phyloP scores from a whole-genome alignment of 2,888 invertebrate genomes.

The Aphelenchoides bicaudatus region DNA sequence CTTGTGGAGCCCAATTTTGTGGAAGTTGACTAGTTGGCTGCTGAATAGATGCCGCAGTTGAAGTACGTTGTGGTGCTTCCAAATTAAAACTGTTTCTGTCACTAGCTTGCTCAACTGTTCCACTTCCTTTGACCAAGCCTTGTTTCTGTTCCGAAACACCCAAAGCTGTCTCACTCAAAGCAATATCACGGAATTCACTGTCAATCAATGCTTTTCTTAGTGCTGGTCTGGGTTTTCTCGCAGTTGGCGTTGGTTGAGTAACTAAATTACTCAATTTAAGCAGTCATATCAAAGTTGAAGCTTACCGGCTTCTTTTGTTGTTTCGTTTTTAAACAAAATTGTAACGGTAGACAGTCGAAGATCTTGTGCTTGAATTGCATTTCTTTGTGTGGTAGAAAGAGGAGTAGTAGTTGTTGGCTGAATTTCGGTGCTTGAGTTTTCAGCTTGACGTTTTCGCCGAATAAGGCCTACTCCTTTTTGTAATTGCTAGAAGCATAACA shows the following conservation, averaged over 20 bases:
- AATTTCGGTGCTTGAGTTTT: slow-evolving; percentile 8
- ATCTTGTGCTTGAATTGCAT: too few species aligned
- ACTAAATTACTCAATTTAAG: neutral
- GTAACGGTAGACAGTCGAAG: neutral
- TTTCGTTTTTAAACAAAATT: neutral
- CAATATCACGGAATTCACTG: slow-evolving; percentile 4
- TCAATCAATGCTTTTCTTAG: neutral
- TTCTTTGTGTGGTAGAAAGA: neutral
- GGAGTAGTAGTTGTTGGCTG: neutral
- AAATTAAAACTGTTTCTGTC: too few species aligned
- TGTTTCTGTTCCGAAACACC: neutral
- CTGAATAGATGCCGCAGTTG: too few species aligned
- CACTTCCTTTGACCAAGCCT: too few species aligned
- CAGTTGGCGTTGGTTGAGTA: slow-evolving; percentile 6
- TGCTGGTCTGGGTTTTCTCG: neutral
- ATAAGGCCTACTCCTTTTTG: neutral
- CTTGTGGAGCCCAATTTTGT: neutral
- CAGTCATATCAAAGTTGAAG: neutral
- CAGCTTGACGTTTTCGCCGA: neutral
- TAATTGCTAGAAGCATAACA: neutral
- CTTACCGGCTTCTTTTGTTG: neutral
- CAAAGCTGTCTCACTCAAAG: neutral
- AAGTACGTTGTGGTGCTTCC: too few species aligned
- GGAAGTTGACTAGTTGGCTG: neutral
- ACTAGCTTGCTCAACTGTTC: too few species aligned